Percentiles rank a stretch among this genome's conserved stretches.
phyloP scores from a whole-genome alignment of 2,113 vertebrate species.

The Triplophysa rosa region DNA sequence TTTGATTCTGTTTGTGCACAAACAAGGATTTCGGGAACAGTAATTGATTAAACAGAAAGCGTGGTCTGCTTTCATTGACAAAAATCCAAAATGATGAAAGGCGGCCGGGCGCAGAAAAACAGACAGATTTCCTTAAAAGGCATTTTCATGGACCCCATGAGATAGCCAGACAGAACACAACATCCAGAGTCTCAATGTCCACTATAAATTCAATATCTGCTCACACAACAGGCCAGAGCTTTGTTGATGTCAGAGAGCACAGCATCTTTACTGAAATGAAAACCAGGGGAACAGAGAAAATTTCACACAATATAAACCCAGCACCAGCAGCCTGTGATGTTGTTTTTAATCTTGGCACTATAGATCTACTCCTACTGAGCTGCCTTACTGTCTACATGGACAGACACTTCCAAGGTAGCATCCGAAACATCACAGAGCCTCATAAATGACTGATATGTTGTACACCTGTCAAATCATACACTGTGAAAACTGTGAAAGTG shows the following conservation, averaged over 20 bases:
- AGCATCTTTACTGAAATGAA: neutral
- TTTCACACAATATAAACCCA: neutral
- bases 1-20: constrained; percentile 21
- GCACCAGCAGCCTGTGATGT: neutral
- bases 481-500: no score
- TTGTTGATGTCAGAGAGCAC: neutral
- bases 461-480: no score
- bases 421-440: neutral
- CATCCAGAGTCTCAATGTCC: constrained; percentile 12
- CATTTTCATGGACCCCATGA: constrained; percentile 10
- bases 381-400: constrained; percentile 2
- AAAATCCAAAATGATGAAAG: constrained; percentile 16
- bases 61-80: neutral
- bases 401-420: neutral
- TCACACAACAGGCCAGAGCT: neutral
- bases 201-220: constrained; percentile 21
- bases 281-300: neutral
- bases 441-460: neutral
- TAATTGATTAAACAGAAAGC: neutral
- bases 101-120: constrained; percentile 3
- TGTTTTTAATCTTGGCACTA: constrained; percentile 5
- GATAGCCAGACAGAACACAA: neutral
- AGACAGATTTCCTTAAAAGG: constrained; percentile 13
- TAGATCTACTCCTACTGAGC: neutral
- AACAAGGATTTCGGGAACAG: constrained; percentile 4